phyloP scores from a whole-genome alignment of 2,797 vertebrate species.

The Potorous gilbertii region DNA sequence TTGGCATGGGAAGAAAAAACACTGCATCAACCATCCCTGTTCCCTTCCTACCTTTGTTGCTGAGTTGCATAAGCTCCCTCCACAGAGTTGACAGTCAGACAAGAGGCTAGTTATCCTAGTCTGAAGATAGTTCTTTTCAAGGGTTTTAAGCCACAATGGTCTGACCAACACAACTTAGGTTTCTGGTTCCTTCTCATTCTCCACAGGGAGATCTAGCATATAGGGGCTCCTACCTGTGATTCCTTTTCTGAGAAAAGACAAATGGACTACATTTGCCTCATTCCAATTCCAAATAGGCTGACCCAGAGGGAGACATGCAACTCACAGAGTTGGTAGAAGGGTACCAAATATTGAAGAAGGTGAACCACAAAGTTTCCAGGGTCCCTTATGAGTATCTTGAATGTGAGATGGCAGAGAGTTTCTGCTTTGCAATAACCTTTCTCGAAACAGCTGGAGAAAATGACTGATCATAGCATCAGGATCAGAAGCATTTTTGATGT shows the following conservation, averaged over 20 bases:
- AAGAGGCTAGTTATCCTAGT: background rate
- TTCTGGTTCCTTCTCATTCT: background rate
- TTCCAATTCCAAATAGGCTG: background rate
- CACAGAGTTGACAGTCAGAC: background rate
- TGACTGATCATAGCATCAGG: background rate
- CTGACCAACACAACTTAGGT: background rate
- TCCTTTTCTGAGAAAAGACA: background rate
- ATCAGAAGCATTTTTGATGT: background rate
- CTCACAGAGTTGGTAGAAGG: background rate
- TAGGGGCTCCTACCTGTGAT: background rate
- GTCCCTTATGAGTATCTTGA: background rate
- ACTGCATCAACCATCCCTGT: background rate
- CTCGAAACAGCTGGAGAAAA: background rate
- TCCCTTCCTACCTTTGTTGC: background rate
- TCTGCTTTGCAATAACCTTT: background rate
- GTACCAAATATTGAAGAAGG: background rate
- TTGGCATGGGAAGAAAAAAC: background rate
- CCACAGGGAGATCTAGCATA: background rate
- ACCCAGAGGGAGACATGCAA: background rate
- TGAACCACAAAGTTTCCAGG: background rate
- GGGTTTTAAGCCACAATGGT: background rate
- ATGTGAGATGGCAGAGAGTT: background rate
- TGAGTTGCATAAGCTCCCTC: background rate
- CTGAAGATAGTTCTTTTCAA: background rate
- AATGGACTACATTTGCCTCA: background rate